Conservation (phyloP, 2,797 vertebrate genomes). For the Pempheris klunzingeri region DNA sequence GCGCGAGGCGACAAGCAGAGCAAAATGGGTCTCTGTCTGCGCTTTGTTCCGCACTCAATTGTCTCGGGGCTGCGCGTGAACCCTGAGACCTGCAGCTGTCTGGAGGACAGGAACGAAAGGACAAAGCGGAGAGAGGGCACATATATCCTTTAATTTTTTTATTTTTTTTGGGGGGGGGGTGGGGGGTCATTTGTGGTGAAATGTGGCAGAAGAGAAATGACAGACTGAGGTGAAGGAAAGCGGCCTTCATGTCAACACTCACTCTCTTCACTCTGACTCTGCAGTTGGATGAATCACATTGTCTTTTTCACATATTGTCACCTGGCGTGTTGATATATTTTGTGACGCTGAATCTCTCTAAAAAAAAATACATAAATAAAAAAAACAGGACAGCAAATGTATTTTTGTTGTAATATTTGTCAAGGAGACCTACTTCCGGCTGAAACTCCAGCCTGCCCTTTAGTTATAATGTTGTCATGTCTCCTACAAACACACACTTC, state of each 20-base stretch:
- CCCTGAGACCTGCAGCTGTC: constrained; percentile 77
- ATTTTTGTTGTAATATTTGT: neutral
- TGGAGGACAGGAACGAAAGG: constrained; percentile 43
- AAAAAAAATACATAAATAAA: too few relatives aligned
- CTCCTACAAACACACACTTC: constrained; percentile 13
- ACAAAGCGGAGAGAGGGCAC: too few relatives aligned
- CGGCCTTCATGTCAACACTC: neutral
- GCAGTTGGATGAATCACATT: neutral
- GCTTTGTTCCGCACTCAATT: constrained; percentile 84
- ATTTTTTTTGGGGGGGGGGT: too few relatives aligned
- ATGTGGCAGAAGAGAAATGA: too few relatives aligned
- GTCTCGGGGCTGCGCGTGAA: constrained; percentile 81
- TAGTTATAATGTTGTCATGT: constrained; percentile 16
- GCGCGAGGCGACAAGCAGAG: constrained; percentile 78
- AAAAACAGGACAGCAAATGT: neutral
- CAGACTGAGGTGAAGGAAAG: neutral
- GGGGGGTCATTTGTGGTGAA: neutral
- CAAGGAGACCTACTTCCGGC: constrained; percentile 21
- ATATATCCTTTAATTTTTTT: neutral
- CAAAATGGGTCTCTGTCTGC: constrained; percentile 78
- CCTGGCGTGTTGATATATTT: neutral
- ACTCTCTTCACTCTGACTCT: neutral
- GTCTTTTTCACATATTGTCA: neutral
- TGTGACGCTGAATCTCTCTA: neutral
- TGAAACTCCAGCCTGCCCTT: constrained; percentile 4